Evolutionary conservation across 2,113 vertebrate genomes (phyloP).

Genomic region (Spea bombifrons): DNA sequence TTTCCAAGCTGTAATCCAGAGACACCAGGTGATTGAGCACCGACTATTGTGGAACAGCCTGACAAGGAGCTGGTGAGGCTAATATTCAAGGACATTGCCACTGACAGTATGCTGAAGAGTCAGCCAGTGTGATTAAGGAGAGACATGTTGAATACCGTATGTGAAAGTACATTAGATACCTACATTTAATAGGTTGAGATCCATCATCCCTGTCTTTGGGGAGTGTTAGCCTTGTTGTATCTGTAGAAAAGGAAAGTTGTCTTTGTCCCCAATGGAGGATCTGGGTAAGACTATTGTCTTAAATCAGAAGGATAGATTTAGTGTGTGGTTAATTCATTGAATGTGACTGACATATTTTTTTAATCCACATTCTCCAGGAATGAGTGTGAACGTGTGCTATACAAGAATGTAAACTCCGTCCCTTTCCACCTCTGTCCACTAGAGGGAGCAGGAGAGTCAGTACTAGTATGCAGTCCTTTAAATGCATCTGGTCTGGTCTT

Average conservation of each 20-base stretch:
- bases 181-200: too few species aligned
- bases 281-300: too few species aligned
- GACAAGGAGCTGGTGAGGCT: constrained; percentile 72
- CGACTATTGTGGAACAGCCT: constrained; percentile 80
- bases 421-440: constrained; percentile 68
- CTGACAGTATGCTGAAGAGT: too few species aligned
- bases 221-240: too few species aligned
- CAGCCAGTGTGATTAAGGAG: too few species aligned
- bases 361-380: constrained; percentile 61
- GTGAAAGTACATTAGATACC: too few species aligned
- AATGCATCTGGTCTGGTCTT: constrained; percentile 66
- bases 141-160: too few species aligned
- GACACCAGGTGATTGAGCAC: constrained; percentile 75
- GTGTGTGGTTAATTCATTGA: too few species aligned
- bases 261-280: too few species aligned
- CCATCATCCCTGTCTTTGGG: too few species aligned
- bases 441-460: constrained; percentile 25
- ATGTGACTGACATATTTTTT: neutral
- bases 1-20: constrained; percentile 78
- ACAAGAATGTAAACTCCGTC: constrained; percentile 68
- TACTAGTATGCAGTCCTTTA: constrained; percentile 73
- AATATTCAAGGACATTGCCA: neutral
- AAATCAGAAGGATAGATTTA: too few species aligned
- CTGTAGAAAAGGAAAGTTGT: too few species aligned
- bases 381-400: constrained; percentile 72